Evolutionary conservation across 2,113 vertebrate genomes (phyloP), one percentile per base, ranked within the genome.

Genomic region (Delphinapterus leucas): DNA sequence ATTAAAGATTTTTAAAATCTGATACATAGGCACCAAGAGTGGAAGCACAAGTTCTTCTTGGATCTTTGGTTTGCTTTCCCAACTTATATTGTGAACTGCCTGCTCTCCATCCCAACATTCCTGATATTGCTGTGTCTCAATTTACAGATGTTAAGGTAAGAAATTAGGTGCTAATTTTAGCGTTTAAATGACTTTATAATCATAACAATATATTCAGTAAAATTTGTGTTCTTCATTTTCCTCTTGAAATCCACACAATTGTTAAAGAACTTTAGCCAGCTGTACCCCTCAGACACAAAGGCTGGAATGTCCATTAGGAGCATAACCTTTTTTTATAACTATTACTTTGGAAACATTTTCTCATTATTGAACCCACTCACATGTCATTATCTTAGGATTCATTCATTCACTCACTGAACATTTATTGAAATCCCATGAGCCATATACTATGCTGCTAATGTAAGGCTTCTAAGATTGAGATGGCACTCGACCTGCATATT

Each of bases 21-120:
- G 25, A 89, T 97, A 41, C 47, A 8, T 91, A 99, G 99, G 99
- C 99, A 97, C 99, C 99, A 82, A 99, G 99, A 98, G 99, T 99
- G 17, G 99, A 99, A 99, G 99, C 99, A 71, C 99, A 99, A 98
- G 99, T 99, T 97, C 99, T 99, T 90, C 98, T 99, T 92, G 99
- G 99, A 28, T 99, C 99, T 97, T 98, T 99, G 95, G 99, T 99
- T 96, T 99, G 99, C 98, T 99, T 99, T 98, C 99, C 99, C 38
- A 99, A 99, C 98, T 99, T 99, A 25, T 99, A 99, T n/a, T 99
- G 98, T 95, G 99, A 99, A 97, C 98, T 99, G 73, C 99, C 99
- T 79, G 99, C 99, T 93, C 99, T 99, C 20, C 99, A 99, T 77
- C 99, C 99, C 97, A 99, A 99, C 97, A 99, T 99, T 81, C 99